A percentile compares a stretch with the other conserved stretches of the same genome.
phyloP scores from a whole-genome alignment of 1,140 invertebrate genomes.

The Phenacoccus solenopsis region DNA sequence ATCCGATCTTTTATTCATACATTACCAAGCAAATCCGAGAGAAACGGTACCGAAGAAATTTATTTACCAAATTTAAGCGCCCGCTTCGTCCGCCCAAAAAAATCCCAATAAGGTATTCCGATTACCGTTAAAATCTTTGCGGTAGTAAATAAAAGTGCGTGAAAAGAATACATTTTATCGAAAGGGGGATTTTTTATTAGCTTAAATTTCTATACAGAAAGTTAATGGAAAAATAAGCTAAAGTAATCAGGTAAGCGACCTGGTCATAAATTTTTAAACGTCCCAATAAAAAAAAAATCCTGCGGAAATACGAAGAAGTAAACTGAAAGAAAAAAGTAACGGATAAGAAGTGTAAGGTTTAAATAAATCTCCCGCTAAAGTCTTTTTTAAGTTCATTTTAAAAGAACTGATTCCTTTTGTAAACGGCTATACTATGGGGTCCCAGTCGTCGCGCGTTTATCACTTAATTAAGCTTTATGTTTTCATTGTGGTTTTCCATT shows the following conservation, averaged over 20 bases:
- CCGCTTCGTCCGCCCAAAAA: no score
- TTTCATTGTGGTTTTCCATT: constrained; percentile 16
- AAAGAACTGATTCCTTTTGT: constrained; percentile 12
- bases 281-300: not conserved
- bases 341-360: constrained; percentile 15
- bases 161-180: constrained; percentile 16
- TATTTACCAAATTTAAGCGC: not conserved
- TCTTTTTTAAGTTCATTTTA: constrained; percentile 13
- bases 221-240: constrained; percentile 17
- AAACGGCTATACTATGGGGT: not conserved
- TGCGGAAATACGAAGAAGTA: not conserved
- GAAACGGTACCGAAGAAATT: not conserved
- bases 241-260: constrained; percentile 13
- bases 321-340: not conserved
- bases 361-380: not conserved
- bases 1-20: not conserved
- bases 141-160: constrained; percentile 16
- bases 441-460: not conserved
- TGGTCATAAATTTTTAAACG: constrained; percentile 11
- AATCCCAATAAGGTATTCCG: not conserved
- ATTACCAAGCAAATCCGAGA: not conserved
- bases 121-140: constrained; percentile 6
- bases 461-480: constrained; percentile 18
- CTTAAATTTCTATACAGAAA: constrained; percentile 8
- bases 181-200: constrained; percentile 6